These are phyloP conservation scores for Parazoanthus swiftii DNA, from an alignment of 92 coral and sea anemone species.

Conservation along the genomic window DNA sequence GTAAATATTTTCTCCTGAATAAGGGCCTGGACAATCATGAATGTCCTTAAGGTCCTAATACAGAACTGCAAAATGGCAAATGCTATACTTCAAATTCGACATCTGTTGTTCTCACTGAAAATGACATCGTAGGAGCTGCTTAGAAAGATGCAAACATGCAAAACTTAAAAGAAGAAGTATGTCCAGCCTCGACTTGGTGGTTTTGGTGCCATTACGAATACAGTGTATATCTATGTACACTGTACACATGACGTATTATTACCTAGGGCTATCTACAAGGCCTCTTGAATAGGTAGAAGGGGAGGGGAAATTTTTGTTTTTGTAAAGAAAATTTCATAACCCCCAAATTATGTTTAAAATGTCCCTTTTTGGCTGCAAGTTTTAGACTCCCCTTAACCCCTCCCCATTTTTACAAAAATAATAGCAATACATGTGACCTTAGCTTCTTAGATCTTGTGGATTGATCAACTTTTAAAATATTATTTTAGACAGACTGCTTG, in stretches of 20 bases:
- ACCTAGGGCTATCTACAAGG: constrained; percentile 29
- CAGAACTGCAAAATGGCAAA: constrained; percentile 24
- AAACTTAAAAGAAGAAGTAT: constrained; percentile 27
- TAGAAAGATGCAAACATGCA: constrained; percentile 27
- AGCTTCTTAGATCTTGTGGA: constrained; percentile 2
- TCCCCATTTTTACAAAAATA: constrained; percentile 18
- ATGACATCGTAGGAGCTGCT: constrained; percentile 18
- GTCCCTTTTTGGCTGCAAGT: constrained; percentile 26
- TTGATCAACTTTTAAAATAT: constrained; percentile 23
- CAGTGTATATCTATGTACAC: too few species aligned
- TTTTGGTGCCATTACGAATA: constrained; percentile 27
- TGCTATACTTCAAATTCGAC: constrained; percentile 9
- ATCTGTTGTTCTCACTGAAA: constrained; percentile 29
- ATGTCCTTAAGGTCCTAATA: constrained; percentile 12
- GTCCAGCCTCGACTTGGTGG: constrained; percentile 31
- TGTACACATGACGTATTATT: constrained; percentile 5
- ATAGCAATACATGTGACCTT: background rate
- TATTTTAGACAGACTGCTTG: constrained; percentile 19
- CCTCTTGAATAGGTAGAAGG: constrained; percentile 13
- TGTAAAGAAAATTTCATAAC: constrained; percentile 20
- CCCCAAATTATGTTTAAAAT: constrained; percentile 22
- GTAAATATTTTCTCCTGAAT: too few species aligned
- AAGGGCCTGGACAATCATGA: too few species aligned
- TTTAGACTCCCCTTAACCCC: constrained; percentile 27
- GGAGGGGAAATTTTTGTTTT: constrained; percentile 21